These are phyloP conservation scores for Scylla paramamosain DNA, from an alignment of 1,140 invertebrate species.

Conservation along the genomic window DNA sequence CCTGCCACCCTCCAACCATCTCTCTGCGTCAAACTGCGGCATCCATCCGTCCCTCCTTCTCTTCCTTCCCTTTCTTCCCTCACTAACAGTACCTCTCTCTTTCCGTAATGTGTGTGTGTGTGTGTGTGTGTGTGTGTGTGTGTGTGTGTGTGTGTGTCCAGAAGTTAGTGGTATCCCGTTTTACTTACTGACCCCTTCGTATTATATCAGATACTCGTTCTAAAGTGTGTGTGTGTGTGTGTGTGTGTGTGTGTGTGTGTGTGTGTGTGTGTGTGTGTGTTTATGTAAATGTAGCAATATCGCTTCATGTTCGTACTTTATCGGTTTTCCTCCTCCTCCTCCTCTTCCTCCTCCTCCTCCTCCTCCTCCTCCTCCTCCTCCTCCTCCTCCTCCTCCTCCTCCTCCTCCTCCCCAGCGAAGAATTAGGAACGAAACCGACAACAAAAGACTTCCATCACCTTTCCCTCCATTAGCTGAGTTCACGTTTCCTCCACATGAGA, in stretches of 20 bases:
- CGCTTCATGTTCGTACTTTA: not conserved
- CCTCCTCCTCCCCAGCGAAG: not conserved
- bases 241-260: too few species aligned
- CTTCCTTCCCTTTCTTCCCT: not conserved
- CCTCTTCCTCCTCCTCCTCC: too few species aligned
- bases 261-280: too few species aligned
- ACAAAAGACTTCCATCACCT: too few species aligned
- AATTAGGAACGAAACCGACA: too few species aligned
- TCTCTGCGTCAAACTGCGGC: not conserved
- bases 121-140: not conserved
- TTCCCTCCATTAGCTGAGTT: too few species aligned
- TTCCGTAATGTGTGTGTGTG: not conserved
- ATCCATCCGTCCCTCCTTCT: not conserved
- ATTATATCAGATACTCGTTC: too few species aligned
- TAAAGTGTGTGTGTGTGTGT: too few species aligned
- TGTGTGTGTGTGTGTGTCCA: constrained; percentile 3
- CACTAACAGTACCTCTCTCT: not conserved
- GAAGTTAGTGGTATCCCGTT: not conserved
- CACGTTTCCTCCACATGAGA: too few species aligned
- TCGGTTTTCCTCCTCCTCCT: too few species aligned
- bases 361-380: too few species aligned
- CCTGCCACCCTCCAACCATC: not conserved
- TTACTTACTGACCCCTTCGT: not conserved
- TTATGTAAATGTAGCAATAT: not conserved
- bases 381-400: not conserved